phyloP scores from a whole-genome alignment of 2,888 invertebrate species.

The Drosophila yooni region DNA sequence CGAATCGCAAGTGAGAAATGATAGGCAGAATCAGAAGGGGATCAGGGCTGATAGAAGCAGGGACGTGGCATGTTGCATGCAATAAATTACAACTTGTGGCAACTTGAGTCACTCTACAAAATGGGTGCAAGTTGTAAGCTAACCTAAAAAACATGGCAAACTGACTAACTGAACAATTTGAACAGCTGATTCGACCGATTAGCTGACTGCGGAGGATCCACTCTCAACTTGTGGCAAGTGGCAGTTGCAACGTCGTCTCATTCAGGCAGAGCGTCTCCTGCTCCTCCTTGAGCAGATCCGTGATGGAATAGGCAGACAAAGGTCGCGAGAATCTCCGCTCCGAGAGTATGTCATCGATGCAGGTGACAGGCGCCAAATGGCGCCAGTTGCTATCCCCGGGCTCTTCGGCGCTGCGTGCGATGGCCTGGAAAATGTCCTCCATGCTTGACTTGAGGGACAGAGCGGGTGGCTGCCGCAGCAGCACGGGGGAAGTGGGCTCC shows the following conservation, averaged over 20 bases:
- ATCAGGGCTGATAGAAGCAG: background rate
- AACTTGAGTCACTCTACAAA: constrained; percentile 9
- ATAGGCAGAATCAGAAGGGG: background rate
- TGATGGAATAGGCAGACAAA: constrained; percentile 84
- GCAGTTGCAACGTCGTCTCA: constrained; percentile 64
- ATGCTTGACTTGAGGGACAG: constrained; percentile 81
- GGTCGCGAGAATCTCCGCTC: constrained; percentile 83
- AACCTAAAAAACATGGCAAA: constrained; percentile 25
- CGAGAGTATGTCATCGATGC: constrained; percentile 84
- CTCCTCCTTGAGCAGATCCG: constrained; percentile 84
- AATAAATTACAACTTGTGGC: constrained; percentile 2
- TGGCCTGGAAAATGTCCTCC: constrained; percentile 83
- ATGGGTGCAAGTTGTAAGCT: constrained; percentile 8
- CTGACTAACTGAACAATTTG: constrained; percentile 32
- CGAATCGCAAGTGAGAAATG: constrained; percentile 43
- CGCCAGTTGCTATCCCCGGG: constrained; percentile 56
- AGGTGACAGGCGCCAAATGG: constrained; percentile 78
- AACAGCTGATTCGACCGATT: constrained; percentile 7
- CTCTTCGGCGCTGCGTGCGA: constrained; percentile 81
- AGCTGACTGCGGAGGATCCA: constrained; percentile 8
- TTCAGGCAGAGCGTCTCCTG: constrained; percentile 73
- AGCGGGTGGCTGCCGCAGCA: constrained; percentile 68
- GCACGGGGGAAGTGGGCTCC: constrained; percentile 64
- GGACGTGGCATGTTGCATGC: constrained; percentile 16
- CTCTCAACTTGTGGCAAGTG: constrained; percentile 45